These are phyloP conservation scores for Bryconaethiops microstoma DNA, from an alignment of 2,797 vertebrate species.

Conservation along the genomic window DNA sequence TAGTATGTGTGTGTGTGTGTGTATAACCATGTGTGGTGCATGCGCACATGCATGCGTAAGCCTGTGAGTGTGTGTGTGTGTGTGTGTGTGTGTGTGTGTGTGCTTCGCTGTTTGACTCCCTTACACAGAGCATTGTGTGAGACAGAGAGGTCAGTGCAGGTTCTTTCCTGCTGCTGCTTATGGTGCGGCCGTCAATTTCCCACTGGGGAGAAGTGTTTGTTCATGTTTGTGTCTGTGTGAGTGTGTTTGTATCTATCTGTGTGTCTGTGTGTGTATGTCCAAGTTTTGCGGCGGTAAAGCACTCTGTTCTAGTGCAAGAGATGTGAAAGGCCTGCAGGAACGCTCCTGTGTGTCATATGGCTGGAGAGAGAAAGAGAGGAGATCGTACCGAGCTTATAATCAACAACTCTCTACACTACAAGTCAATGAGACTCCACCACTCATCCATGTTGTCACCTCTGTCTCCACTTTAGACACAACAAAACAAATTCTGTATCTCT, in stretches of 20 bases:
- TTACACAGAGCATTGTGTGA: conserved; percentile 53
- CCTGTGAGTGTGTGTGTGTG: conserved; percentile 13
- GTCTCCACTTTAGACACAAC: neutral
- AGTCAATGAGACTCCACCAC: conserved; percentile 2
- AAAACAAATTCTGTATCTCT: neutral
- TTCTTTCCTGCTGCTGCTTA: conserved; percentile 54
- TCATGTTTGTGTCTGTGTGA: conserved; percentile 14
- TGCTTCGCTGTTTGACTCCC: conserved; percentile 57
- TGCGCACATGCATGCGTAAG: neutral
- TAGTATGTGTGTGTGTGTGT: conserved; percentile 29
- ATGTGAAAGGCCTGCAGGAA: neutral
- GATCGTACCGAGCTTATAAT: neutral
- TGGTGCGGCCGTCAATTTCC: conserved; percentile 57
- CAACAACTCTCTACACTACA: neutral
- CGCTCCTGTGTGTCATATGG: neutral
- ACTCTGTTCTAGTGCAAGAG: neutral
- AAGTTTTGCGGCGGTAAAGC: neutral
- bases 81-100: conserved; percentile 39
- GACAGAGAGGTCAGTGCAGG: conserved; percentile 61
- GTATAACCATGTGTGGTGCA: neutral
- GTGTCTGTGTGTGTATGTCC: conserved; percentile 12
- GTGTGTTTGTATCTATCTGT: neutral
- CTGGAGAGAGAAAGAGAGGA: neutral
- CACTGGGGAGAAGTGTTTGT: conserved; percentile 41
- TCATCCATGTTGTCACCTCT: neutral